These are phyloP conservation scores for Leptinotarsa texana DNA, from an alignment of 1,140 invertebrate species.

Conservation along the genomic window DNA sequence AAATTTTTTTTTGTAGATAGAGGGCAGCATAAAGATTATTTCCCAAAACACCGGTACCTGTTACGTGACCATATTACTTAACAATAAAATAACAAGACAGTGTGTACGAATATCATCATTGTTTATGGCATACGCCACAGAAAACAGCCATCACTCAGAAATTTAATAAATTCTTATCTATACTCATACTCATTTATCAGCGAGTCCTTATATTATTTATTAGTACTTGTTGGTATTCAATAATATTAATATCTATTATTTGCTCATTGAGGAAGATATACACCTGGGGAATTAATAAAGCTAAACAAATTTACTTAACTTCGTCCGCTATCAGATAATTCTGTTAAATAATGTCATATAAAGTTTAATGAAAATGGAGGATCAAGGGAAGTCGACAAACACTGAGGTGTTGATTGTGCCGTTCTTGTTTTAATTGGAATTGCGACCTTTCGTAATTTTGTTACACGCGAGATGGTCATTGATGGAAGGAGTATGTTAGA, in stretches of 20 bases:
- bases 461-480: too few relatives aligned
- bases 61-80: too few relatives aligned
- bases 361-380: slow-evolving; percentile 13
- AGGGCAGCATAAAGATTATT: too few relatives aligned
- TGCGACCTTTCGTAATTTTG: neutral
- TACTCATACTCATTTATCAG: slow-evolving; percentile 9
- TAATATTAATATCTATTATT: slow-evolving; percentile 20
- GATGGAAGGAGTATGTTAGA: too few relatives aligned
- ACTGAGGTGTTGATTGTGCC: neutral
- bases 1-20: too few relatives aligned
- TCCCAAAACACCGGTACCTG: too few relatives aligned
- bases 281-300: slow-evolving; percentile 16
- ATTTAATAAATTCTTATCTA: slow-evolving; percentile 14
- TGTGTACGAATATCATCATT: too few relatives aligned
- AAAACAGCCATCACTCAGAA: neutral
- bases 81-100: too few relatives aligned
- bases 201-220: slow-evolving; percentile 14
- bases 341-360: slow-evolving; percentile 15
- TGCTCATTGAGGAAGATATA: slow-evolving; percentile 7
- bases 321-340: slow-evolving; percentile 15
- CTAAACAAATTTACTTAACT: slow-evolving; percentile 14
- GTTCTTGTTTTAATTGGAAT: slow-evolving; percentile 2
- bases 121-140: too few relatives aligned
- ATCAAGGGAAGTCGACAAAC: slow-evolving; percentile 7
- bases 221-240: slow-evolving; percentile 3